phyloP scores from a whole-genome alignment of 2,113 vertebrate genomes.

The Dasyornis broadbenti region DNA sequence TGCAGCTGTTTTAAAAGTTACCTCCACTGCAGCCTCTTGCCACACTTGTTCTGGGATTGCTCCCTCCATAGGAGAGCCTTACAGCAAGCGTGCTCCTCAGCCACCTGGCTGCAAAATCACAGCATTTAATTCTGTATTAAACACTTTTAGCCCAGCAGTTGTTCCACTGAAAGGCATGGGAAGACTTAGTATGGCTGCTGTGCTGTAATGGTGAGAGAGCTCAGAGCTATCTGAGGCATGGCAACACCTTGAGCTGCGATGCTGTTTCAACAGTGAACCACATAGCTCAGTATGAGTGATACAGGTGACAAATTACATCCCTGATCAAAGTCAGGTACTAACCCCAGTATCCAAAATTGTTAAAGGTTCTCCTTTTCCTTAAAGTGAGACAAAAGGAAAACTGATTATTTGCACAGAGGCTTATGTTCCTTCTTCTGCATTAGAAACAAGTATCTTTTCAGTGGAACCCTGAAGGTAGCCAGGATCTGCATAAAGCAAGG shows the following conservation, averaged over 20 bases:
- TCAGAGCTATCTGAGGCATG: not conserved
- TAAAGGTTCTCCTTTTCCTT: not conserved
- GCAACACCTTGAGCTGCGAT: accelerated
- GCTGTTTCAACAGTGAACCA: not conserved
- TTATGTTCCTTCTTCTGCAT: not conserved
- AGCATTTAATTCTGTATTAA: not conserved
- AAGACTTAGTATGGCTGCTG: not conserved
- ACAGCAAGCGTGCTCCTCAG: accelerated
- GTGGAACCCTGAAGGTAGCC: not conserved
- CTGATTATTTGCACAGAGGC: not conserved
- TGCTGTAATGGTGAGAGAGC: not conserved
- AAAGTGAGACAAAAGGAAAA: not conserved
- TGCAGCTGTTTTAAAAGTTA: not conserved
- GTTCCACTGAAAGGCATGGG: not conserved
- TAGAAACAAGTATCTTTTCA: not conserved
- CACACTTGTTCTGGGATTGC: not conserved
- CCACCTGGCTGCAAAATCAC: not conserved
- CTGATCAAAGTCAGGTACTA: not conserved
- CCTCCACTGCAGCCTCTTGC: not conserved
- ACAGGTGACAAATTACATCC: not conserved
- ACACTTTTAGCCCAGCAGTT: not conserved
- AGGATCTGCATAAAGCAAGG: not conserved
- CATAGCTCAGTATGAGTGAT: not conserved
- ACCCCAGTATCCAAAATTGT: not conserved
- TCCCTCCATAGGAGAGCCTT: not conserved